Base-by-base conservation (phyloP, 2,113 vertebrate genomes). In the Poecile atricapillus region DNA sequence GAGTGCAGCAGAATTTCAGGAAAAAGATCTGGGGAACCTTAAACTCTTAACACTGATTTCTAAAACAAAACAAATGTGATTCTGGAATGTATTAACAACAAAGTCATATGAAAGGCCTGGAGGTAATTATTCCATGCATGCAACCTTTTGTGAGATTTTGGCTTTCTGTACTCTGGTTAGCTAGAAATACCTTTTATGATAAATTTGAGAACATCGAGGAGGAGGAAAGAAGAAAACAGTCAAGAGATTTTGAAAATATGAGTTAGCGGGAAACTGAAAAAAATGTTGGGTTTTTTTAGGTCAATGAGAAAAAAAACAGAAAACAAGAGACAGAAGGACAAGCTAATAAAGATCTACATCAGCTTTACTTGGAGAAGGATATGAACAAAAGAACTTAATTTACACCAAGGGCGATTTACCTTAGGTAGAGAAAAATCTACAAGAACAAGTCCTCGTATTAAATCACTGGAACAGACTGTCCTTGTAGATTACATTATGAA, bases 281-380 rank as follows among this genome's bases (percentile, higher is more conserved):
- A 47, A 25, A 20, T 6, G 9, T 2, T 1, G 8, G 2, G 0
- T 0, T 2, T 4, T 49, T 50, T 49, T 7, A n/a, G 41, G 22
- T 53, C 3, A 4, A 10, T n/a, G 3, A 20, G 20, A 41, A 39
- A 44, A 39, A 21, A 55, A 12, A 39, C 39, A 18, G 16, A 16
- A 55, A 46, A 39, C 39, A 39, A 39, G 39, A 23, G 9, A 11
- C 52, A 47, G 53, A 25, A 46, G 13, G n/a, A 25, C 7, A 35
- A 50, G 18, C 4, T 59, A 68, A 59, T 55, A 22, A 73, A 69
- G 47, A 76, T n/a, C 6, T 44, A 22, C 12, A 37, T 78, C 17
- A 53, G 3, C 15, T 67, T 77, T 83, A 7, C 16, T 47, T 80
- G 20, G 19, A 91, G 60, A 73, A 84, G 19, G 20, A 6, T 73